These are phyloP conservation scores for Papilio elwesi DNA, from an alignment of 2,888 invertebrate genomes.

Conservation along the genomic window DNA sequence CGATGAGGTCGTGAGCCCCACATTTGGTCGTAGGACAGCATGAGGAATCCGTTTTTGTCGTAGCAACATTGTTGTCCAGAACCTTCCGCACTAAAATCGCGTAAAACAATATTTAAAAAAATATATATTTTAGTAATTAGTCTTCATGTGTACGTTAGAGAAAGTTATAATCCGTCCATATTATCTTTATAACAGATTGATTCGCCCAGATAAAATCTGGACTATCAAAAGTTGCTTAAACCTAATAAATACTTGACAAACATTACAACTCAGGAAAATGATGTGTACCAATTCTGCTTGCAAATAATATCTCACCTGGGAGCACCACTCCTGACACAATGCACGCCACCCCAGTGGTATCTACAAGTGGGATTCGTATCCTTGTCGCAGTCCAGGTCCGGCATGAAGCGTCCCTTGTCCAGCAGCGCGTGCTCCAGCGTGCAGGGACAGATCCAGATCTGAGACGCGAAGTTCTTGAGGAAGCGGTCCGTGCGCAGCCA, in stretches of 20 bases:
- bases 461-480: conserved; percentile 93
- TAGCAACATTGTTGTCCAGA: conserved; percentile 99
- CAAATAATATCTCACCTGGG: conserved; percentile 88
- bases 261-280: too few species aligned
- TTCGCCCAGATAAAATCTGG: too few species aligned
- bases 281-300: too few species aligned
- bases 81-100: conserved; percentile 88
- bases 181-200: too few species aligned
- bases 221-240: too few species aligned
- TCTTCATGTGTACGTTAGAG: too few species aligned
- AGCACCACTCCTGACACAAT: conserved; percentile 95
- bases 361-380: conserved; percentile 95
- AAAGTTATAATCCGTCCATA: too few species aligned
- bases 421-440: conserved; percentile 94
- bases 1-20: conserved; percentile 95
- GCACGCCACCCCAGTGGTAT: conserved; percentile 94
- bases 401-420: conserved; percentile 96
- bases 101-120: conserved; percentile 17
- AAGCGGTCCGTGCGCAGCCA: conserved; percentile 95
- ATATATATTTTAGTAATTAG: background rate
- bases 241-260: too few species aligned
- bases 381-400: conserved; percentile 95
- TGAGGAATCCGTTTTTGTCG: conserved; percentile 94
- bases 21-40: conserved; percentile 97
- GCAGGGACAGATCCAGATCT: conserved; percentile 95